Percentiles rank a stretch among this genome's conserved stretches.
Evolutionary conservation across 1,140 invertebrate species (phyloP).

Genomic region (Listronotus oregonensis): DNA sequence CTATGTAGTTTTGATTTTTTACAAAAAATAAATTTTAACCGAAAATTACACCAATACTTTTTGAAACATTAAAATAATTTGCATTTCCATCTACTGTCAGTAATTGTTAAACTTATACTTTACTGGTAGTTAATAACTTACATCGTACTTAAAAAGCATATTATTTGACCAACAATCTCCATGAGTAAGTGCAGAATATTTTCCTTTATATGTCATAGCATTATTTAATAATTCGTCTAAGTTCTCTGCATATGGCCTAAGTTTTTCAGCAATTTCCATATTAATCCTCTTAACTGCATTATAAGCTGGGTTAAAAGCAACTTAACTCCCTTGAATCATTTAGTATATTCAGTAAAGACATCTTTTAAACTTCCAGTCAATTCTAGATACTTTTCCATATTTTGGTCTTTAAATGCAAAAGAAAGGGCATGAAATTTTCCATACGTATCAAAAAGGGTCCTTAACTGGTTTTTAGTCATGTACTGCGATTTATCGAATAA

Average conservation of each 20-base stretch:
- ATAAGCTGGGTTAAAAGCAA: constrained; percentile 5
- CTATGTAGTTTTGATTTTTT: too few species aligned
- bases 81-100: too few species aligned
- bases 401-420: constrained; percentile 56
- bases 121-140: too few species aligned
- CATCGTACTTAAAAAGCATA: constrained; percentile 41
- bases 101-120: too few species aligned
- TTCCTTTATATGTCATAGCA: constrained; percentile 37
- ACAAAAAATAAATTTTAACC: too few species aligned
- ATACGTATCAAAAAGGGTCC: constrained; percentile 29
- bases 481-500: constrained; percentile 20
- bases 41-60: too few species aligned
- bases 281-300: constrained; percentile 12
- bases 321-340: constrained; percentile 1
- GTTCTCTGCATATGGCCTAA: constrained; percentile 12
- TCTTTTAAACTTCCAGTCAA: constrained; percentile 12
- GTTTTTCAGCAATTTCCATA: constrained; percentile 26
- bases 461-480: constrained; percentile 23
- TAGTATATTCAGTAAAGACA: constrained; percentile 45
- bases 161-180: constrained; percentile 46
- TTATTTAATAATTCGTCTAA: constrained; percentile 3
- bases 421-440: constrained; percentile 46
- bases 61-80: too few species aligned
- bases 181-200: constrained; percentile 30
- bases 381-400: constrained; percentile 40